Evolutionary conservation across 2,888 invertebrate species (phyloP), one percentile per base, ranked within the genome.

Genomic region (Anagyrus pseudococci): DNA sequence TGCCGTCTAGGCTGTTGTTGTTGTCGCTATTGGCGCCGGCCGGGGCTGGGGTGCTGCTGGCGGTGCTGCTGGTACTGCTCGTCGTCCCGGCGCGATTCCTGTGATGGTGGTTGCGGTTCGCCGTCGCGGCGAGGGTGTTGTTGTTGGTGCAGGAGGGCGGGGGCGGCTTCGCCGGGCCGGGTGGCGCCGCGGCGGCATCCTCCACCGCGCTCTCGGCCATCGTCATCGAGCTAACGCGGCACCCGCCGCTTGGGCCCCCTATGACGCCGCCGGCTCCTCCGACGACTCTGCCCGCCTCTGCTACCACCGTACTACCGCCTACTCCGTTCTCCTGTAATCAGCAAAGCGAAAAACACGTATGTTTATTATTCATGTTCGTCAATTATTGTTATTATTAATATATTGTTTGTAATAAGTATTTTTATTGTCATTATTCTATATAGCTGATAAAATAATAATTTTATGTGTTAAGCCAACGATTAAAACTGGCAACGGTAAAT

Each of bases 171-270:
- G 77, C 77, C 73, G 80, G 77, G 82, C 84, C 83, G 81, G 83
- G 82, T 48, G 72, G 72, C 82, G 84, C 83, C 82, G 85, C 83
- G 83, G 88, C 82, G 73, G 85, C 83, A 78, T 85, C 83, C 83
- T 85, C 85, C 84, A 85, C 84, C 81, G 84, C 84, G 81, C 85
- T 85, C 85, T 86, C 86, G 83, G 89, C 89, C 89, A 89, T 89
- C 84, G 89, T 89, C 89, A 89, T 89, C 78, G 80, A 78, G 77
- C 77, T 78, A 73, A 75, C 75, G 77, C 80, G 80, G 80, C 80
- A 81, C 80, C 80, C 80, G 79, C 80, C 80, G 80, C 80, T 74
- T 80, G 79, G 80, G 80, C 80, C 80, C 78, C 76, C 75, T 75
- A 76, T 77, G 73, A 77, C 78, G 74, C 76, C 77, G 75, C 75